Conservation (phyloP, 2,888 invertebrate genomes). For the Frankliniella fusca region DNA sequence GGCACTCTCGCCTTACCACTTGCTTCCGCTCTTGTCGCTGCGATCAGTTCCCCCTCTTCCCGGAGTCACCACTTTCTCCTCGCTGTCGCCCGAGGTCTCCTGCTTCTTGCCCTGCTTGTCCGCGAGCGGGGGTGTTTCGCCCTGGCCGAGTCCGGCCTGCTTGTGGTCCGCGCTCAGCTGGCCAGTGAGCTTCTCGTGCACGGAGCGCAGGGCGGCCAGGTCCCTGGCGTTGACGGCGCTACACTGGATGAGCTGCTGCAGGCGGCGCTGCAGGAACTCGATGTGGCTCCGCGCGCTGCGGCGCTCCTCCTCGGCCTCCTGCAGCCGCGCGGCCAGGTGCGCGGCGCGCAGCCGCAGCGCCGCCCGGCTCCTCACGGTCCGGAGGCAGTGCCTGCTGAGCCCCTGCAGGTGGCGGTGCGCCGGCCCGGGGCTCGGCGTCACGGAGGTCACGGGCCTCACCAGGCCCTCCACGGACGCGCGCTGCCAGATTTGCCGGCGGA, state of each 20-base stretch:
- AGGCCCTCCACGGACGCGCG: neutral
- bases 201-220: slow-evolving; percentile 14
- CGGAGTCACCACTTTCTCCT: slow-evolving; percentile 39
- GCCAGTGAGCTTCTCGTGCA: slow-evolving; percentile 9
- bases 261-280: neutral
- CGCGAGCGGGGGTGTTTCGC: neutral
- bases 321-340: neutral
- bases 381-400: neutral
- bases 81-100: slow-evolving; percentile 38
- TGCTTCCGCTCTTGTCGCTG: neutral
- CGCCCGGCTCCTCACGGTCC: neutral
- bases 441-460: neutral
- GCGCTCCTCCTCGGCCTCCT: neutral
- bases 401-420: neutral
- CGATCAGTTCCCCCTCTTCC: slow-evolving; percentile 39
- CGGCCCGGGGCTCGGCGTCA: neutral
- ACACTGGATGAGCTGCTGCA: slow-evolving; percentile 4
- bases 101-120: slow-evolving; percentile 24
- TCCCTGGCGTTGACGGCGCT: slow-evolving; percentile 14
- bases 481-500: neutral
- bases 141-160: neutral
- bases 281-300: neutral
- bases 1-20: neutral
- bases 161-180: neutral
- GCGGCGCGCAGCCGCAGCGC: neutral